Evolutionary conservation across 2,113 vertebrate genomes (phyloP), one percentile per base, ranked within the genome.

Genomic region (Calidris pygmaea): DNA sequence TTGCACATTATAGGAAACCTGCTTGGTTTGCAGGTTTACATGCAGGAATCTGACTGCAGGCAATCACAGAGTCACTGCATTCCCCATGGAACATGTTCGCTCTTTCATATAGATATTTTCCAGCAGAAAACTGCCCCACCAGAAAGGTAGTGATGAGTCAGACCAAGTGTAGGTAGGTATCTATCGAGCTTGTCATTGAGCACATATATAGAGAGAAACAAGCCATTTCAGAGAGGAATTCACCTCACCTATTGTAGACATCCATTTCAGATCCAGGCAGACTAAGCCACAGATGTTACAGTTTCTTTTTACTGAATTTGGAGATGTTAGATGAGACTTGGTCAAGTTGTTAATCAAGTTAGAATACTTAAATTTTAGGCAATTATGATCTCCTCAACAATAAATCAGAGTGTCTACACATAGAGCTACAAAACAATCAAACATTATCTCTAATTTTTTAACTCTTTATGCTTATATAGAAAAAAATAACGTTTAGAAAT

Each of bases 191-290:
- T 50, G 32, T 60, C 48, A 62, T 21, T 2, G 3, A 43, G 47
- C 14, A 21, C 12, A 21, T 21, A 39, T 18, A 39, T 0, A 35
- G 30, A 78, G 34, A 66, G 59, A 30, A 87, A 65, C 4, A 60
- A 76, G 26, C 12, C 45, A 58, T 70, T 39, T 41, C 74, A 39
- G 26, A 21, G 32, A 66, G 50, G 3, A 71, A 48, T 23, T 41
- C 3, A 2, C 12, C 53, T 55, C 48, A 21, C 19, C 16, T 63
- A 4, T 3, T 63, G 24, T 12, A 29, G 56, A 30, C 1, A 1
- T 47, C 32, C 27, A 22, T 8, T 83, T 43, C 41, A 39, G 60
- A 78, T 39, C 8, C 29, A 68, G 29, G 12, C 21, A 75, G 14
- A 32, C 3, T 35, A 78, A 63, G 53, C 2, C 26, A 74, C 41